phyloP scores from a whole-genome alignment of 2,113 vertebrate genomes.

The Aspiorhynchus laticeps region DNA sequence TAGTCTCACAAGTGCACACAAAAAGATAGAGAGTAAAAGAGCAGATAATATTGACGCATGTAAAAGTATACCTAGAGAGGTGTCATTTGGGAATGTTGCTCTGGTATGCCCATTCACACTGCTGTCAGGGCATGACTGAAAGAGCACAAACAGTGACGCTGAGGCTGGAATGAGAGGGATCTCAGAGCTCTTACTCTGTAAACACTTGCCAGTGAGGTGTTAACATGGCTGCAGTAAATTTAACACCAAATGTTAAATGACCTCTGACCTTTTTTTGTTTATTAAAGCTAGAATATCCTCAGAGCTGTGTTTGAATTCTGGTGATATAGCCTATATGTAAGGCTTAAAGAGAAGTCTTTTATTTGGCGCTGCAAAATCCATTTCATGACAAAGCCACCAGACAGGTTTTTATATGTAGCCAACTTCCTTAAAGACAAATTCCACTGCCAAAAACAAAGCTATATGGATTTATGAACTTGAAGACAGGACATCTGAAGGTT shows the following conservation, averaged over 20 bases:
- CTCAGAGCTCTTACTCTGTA: conserved; percentile 2
- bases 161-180: neutral
- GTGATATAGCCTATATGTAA: too few species aligned
- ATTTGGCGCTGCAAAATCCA: neutral
- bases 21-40: neutral
- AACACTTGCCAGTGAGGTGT: conserved; percentile 3
- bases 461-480: neutral
- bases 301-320: neutral
- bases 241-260: conserved; percentile 4
- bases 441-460: neutral
- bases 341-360: neutral
- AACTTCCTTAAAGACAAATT: neutral
- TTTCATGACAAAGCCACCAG: neutral
- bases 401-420: neutral
- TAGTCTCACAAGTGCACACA: neutral
- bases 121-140: neutral
- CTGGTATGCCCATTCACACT: neutral
- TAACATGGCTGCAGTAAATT: conserved; percentile 3
- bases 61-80: neutral
- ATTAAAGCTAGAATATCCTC: neutral
- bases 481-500: conserved; percentile 2
- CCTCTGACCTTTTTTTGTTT: neutral
- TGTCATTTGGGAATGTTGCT: neutral
- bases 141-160: neutral
- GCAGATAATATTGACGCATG: neutral